Evolutionary conservation across 2,888 invertebrate genomes (phyloP), one percentile per base, ranked within the genome.

Genomic region (Nemotelus pantherinus): DNA sequence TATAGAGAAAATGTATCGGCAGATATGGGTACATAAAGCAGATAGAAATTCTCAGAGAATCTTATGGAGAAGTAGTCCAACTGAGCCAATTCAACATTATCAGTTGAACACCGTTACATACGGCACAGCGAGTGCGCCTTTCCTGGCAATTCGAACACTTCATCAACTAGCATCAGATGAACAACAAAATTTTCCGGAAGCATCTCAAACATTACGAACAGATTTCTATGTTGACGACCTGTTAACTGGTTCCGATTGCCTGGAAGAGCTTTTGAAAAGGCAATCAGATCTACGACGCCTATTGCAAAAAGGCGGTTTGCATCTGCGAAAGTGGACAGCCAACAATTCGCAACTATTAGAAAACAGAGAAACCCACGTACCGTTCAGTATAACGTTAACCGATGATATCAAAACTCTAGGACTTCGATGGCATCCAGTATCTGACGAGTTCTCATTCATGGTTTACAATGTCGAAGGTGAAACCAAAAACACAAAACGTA

Each of bases 1-100:
- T 39, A 71, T 71, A 2, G 57, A 57, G n/a, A 53, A 71, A 58
- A 71, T 71, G 71, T 71, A 44, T 57, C 71, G 44, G n/a, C 71
- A 57, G 45, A 64, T 64, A 43, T 6, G 2, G 10, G 64, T 64
- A 6, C 44, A 64, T 64, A n/a, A 44, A 64, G 45, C 7, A 6
- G 64, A 64, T 44, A 2, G 45, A 25, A 25, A 25, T 25, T 25
- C 25, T 25, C 25, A 25, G 1, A 25, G 25, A 25, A 25, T 25
- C 25, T 25, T 25, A 25, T 25, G 25, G 25, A 25, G 25, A 25
- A 25, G 25, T 25, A 25, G 25, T 25, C 25, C 25, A 25, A 25
- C 25, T 25, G 25, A 25, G 25, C 1, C 25, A 25, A 25, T 25
- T 25, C 25, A 25, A 25, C 25, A 25, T 25, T 25, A 25, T 25